Base-by-base conservation (phyloP, 2,888 invertebrate genomes). In the Pandemis corylana region DNA sequence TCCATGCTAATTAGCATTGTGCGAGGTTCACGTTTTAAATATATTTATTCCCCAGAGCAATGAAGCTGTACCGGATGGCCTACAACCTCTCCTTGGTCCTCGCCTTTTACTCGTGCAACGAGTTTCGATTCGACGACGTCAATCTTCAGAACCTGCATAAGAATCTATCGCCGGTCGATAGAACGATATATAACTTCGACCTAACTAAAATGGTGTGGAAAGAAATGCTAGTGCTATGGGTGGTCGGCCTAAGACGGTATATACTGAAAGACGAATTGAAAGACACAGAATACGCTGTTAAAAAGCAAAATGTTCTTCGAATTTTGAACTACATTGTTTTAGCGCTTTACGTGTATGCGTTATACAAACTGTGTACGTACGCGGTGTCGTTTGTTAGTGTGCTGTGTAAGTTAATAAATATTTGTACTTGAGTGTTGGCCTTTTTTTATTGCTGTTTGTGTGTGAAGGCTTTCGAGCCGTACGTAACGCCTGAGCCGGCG, bases 241-340 rank as follows among this genome's bases (percentile, higher is more conserved):
- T 68, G 9, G 56, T 78, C 0, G 78, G 78, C 0, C 67, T 78
- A 0, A 46, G 78, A 28, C 72, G 69, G 7, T 78, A 75, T 42
- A 78, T 78, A n/a, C 28, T 78, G 3, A 78, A 78, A 46, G 78
- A 78, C 20, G 77, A 69, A 0, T 28, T 78, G 0, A 62, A 69
- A 28, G 73, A 76, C 12, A 78, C 77, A 3, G 67, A 75, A 1
- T 63, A 72, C 9, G 78, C 72, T 0, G 66, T 76, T 0, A 78
- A 49, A 28, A 77, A 73, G 6, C 78, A 78, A 13, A 12, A 7
- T 13, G 74, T 68, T 4, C 56, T 78, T n/a, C 70, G 20, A 41
- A 46, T 77, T 7, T 46, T 64, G 0, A 74, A 78, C 36, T 76
- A 72, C 5, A 10, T 77, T 5, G 51, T 78, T 0, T 6, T 68